Percentiles rank a stretch among this genome's conserved stretches.
These are phyloP conservation scores for Myiagra hebetior DNA, from an alignment of 2,113 vertebrate genomes.

Conservation along the genomic window DNA sequence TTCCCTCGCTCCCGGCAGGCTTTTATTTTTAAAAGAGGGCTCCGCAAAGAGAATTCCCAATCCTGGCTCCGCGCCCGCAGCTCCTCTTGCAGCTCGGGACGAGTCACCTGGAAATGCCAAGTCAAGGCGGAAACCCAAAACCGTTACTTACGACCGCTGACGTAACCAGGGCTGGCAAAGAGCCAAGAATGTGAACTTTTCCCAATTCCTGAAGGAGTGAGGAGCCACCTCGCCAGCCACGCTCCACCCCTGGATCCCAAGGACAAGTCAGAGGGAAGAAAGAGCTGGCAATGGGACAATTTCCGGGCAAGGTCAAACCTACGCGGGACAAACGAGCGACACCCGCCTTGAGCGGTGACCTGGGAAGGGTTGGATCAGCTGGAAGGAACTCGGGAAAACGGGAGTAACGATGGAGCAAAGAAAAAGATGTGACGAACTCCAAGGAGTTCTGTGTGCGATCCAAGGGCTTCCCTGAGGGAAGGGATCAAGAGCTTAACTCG, in stretches of 20 bases:
- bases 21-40: background rate
- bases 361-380: background rate
- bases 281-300: background rate
- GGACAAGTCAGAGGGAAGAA: background rate
- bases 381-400: fast-evolving
- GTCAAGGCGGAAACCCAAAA: slow-evolving; percentile 60
- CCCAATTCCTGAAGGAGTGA: background rate
- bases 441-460: background rate
- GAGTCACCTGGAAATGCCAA: slow-evolving; percentile 46
- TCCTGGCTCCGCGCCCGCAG: background rate
- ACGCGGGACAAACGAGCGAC: background rate
- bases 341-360: fast-evolving
- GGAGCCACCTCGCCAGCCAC: background rate
- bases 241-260: background rate
- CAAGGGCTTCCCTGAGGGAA: background rate
- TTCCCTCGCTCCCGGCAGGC: background rate
- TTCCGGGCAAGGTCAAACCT: slow-evolving; percentile 24
- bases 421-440: background rate
- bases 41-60: background rate
- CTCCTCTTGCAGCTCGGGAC: background rate
- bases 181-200: slow-evolving; percentile 73
- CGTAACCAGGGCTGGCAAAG: background rate
- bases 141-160: slow-evolving; percentile 26
- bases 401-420: background rate
- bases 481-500: background rate